Conservation (phyloP, 2,113 vertebrate species). For the Accipiter virgatus region DNA sequence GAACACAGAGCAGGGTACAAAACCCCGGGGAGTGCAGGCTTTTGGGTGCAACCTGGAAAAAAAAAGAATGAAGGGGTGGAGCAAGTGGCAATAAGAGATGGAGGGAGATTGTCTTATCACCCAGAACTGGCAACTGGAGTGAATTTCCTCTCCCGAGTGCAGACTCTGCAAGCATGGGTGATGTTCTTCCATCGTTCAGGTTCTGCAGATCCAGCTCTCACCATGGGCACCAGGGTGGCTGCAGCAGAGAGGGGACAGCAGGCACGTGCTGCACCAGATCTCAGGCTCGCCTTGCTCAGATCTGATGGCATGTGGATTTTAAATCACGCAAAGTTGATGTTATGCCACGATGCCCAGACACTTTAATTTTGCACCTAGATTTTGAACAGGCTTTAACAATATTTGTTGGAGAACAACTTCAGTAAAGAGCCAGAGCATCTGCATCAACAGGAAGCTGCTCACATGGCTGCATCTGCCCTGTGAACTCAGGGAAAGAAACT, state of each 20-base stretch:
- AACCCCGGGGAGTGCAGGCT: not conserved
- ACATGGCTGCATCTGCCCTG: not conserved
- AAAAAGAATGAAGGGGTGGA: not conserved
- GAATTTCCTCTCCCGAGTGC: not conserved
- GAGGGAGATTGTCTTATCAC: constrained; percentile 34
- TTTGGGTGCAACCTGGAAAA: not conserved
- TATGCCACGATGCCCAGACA: no score
- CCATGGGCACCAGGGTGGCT: not conserved
- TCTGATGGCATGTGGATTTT: not conserved
- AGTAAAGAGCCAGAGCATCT: not conserved
- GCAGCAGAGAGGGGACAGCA: not conserved
- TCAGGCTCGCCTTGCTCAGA: not conserved
- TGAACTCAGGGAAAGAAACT: not conserved
- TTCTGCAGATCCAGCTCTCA: not conserved
- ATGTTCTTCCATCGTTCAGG: not conserved
- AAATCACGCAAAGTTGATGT: not conserved
- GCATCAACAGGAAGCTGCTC: not conserved
- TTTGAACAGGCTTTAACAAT: not conserved
- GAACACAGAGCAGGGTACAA: not conserved
- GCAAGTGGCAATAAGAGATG: not conserved
- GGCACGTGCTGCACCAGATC: not conserved
- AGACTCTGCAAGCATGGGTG: not conserved
- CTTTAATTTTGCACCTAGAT: not conserved
- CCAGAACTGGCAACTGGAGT: not conserved
- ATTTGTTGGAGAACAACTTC: not conserved